These are phyloP conservation scores for Crotalus horridus DNA, from an alignment of 2,113 vertebrate species.

Conservation along the genomic window DNA sequence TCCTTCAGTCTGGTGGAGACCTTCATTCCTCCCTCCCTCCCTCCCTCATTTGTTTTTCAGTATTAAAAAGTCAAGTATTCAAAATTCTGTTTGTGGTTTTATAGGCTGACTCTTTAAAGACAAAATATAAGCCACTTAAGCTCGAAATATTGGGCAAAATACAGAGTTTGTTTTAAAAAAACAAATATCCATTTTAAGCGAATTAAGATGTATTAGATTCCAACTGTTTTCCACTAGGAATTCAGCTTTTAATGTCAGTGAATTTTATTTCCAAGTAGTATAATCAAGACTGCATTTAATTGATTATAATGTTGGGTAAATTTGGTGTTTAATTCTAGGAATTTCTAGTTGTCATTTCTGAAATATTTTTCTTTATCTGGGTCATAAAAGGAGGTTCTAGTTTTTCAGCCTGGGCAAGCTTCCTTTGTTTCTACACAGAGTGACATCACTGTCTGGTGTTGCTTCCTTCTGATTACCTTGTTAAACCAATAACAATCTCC, in stretches of 20 bases:
- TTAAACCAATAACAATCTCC: conserved; percentile 48
- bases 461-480: conserved; percentile 51
- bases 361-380: background rate
- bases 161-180: background rate
- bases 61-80: background rate
- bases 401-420: conserved; percentile 48
- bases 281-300: background rate
- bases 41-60: background rate
- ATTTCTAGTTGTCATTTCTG: background rate
- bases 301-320: background rate
- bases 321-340: background rate
- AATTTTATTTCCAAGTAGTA: background rate
- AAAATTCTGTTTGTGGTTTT: background rate
- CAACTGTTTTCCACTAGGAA: background rate
- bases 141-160: background rate
- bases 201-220: background rate
- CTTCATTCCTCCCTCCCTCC: background rate
- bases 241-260: background rate
- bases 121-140: background rate
- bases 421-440: conserved; percentile 69
- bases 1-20: background rate
- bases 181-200: background rate
- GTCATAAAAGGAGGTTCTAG: background rate
- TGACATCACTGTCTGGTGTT: conserved; percentile 73
- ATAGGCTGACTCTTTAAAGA: background rate